Evolutionary conservation across 2,797 vertebrate species (phyloP).

Genomic region (Philypnodon macrostomus): DNA sequence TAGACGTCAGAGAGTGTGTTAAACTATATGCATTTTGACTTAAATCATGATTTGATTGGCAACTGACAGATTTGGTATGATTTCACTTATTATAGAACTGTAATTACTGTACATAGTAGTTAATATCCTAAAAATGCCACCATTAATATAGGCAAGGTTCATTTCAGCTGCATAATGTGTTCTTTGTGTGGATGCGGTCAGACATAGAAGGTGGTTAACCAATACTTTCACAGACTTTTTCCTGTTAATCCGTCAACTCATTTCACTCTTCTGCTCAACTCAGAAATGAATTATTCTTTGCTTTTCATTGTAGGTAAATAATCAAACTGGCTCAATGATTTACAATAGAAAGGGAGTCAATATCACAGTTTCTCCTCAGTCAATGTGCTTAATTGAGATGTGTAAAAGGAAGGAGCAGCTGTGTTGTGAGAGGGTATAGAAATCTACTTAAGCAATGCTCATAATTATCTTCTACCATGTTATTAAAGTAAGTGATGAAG

Average conservation of each 20-base stretch:
- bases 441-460: slow-evolving; percentile 9
- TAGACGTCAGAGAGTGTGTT: background rate
- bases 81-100: no score
- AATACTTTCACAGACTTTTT: background rate
- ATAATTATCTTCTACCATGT: slow-evolving; percentile 1
- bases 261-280: background rate
- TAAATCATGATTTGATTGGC: no score
- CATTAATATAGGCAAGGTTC: no score
- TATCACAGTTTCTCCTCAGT: no score
- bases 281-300: background rate
- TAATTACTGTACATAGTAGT: no score
- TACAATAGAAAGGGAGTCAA: no score
- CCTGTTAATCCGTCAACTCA: background rate
- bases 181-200: slow-evolving; percentile 7
- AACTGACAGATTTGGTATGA: slow-evolving; percentile 10
- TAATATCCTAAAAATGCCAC: no score
- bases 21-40: background rate
- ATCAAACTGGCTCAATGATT: no score
- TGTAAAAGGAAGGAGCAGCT: slow-evolving; percentile 1
- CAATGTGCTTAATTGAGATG: no score
- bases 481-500: slow-evolving; percentile 8
- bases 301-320: background rate
- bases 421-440: background rate
- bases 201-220: slow-evolving; percentile 6
- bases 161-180: no score